Evolutionary conservation across 2,888 invertebrate genomes (phyloP).

Genomic region (Watsonalla cultraria): DNA sequence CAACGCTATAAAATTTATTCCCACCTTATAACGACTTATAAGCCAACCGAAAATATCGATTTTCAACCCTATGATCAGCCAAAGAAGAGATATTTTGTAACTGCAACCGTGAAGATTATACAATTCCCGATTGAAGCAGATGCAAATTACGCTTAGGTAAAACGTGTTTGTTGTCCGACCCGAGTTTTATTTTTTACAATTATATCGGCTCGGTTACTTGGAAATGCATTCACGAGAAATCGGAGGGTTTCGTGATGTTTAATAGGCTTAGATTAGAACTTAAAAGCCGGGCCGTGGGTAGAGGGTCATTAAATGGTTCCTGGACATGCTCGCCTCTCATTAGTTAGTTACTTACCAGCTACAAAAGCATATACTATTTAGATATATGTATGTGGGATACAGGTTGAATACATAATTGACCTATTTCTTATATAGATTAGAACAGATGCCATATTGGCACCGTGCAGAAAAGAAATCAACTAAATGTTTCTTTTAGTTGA

Average conservation of each 20-base stretch:
- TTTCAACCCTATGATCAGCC: slow-evolving; percentile 13
- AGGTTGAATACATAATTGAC: background rate
- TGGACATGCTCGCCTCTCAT: slow-evolving; percentile 51
- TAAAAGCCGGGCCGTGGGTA: slow-evolving; percentile 63
- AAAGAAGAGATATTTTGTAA: slow-evolving; percentile 11
- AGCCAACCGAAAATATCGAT: slow-evolving; percentile 13
- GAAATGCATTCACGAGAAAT: slow-evolving; percentile 75
- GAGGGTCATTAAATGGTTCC: slow-evolving; percentile 59
- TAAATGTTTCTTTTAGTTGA: no score
- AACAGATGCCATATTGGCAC: no score
- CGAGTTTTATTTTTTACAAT: slow-evolving; percentile 76
- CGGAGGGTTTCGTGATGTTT: slow-evolving; percentile 69
- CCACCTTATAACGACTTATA: slow-evolving; percentile 30
- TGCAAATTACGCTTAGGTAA: slow-evolving; percentile 77
- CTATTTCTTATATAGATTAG: background rate
- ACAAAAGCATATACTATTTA: slow-evolving; percentile 24
- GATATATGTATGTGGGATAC: slow-evolving; percentile 4
- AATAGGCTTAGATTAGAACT: slow-evolving; percentile 77
- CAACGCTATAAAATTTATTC: slow-evolving; percentile 63
- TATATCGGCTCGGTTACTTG: slow-evolving; percentile 74
- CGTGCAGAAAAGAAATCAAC: no score
- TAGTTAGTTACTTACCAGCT: slow-evolving; percentile 29
- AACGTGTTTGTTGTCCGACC: slow-evolving; percentile 74
- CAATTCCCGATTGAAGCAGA: slow-evolving; percentile 25
- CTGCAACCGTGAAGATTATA: slow-evolving; percentile 8